Evolutionary conservation across 2,797 vertebrate species (phyloP), one percentile per base, ranked within the genome.

Genomic region (Spinibarbus caldwelli): DNA sequence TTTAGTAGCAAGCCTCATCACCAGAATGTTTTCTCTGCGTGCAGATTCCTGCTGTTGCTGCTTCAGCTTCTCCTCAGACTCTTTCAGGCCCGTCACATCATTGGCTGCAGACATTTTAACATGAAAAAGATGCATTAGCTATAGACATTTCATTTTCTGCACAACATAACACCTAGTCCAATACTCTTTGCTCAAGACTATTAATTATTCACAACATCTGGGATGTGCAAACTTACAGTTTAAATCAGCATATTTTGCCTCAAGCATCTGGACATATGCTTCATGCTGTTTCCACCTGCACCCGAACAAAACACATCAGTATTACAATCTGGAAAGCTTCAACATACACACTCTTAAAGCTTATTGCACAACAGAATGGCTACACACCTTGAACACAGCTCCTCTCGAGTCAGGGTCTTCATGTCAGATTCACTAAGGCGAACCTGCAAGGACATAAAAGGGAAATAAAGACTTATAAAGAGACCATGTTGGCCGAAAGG

Each of bases 41-140:
- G 98, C 98, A 88, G 98, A 99, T 89, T 99, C 98, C 90, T 99
- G 98, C 92, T 99, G 98, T 87, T 99, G 98, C 87, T 99, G 98
- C 93, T 99, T 99, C 87, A 99, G 87, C 92, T 99, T 99, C 93
- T 99, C 98, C 95, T 99, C 98, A 0, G 98, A 99, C 89, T 99
- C 98, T 93, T 98, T 97, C 93, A 99, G 93, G 71, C 97, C 97
- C 75, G 98, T 96, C 82, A 99, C 97, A 93, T 99, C 98, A 88
- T 99, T 99, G 90, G 98, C 98, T 99, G 86, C 86, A 41, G 34
- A 83, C 47, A 78, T 54, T 54, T 49, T 41, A 77, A 57, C 62
- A 70, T 64, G 2, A 71, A 73, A 76, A 10, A 38, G 8, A 19
- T 15, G 47, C 49, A 86, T 80, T 84, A 93, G 31, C 66, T 36